Percentiles rank a stretch among this genome's conserved stretches.
Conservation (phyloP, 2,113 vertebrate genomes). For the Epinephelus moara region DNA sequence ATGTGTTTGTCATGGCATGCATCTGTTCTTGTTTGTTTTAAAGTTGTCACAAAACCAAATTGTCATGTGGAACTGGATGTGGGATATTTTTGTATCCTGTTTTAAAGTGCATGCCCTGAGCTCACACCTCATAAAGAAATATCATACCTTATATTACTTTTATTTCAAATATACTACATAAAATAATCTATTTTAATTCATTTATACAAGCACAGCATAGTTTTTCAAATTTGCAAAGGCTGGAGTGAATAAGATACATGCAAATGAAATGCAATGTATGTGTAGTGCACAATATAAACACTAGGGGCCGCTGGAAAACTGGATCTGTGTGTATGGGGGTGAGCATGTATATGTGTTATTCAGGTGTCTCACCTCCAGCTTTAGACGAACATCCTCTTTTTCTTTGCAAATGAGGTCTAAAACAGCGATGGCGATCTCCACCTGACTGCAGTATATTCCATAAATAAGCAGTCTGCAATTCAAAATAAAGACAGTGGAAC, state of each 20-base stretch:
- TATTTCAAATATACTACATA: not conserved
- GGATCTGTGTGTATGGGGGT: not conserved
- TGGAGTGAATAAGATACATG: not conserved
- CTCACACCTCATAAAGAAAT: not conserved
- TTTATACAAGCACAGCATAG: not conserved
- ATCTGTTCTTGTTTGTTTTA: not conserved
- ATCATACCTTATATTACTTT: not conserved
- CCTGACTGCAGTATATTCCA: constrained; percentile 93
- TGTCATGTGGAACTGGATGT: not conserved
- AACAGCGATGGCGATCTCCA: constrained; percentile 90
- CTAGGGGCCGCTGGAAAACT: constrained; percentile 26
- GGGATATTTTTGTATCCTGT: not conserved
- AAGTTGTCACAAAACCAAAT: not conserved
- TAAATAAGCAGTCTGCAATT: constrained; percentile 90
- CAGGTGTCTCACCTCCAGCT: constrained; percentile 87
- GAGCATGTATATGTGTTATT: not conserved
- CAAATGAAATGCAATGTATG: not conserved
- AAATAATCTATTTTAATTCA: not conserved
- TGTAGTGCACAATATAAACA: constrained; percentile 44
- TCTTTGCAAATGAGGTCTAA: constrained; percentile 93
- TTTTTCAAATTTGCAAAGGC: not conserved
- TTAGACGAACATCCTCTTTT: constrained; percentile 93
- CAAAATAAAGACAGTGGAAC: not conserved
- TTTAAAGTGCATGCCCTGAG: not conserved
- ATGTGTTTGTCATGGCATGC: too few relatives aligned